A percentile compares a stretch with the other conserved stretches of the same genome.
Conservation (phyloP, 2,113 vertebrate species). For the Edolisoma coerulescens region DNA sequence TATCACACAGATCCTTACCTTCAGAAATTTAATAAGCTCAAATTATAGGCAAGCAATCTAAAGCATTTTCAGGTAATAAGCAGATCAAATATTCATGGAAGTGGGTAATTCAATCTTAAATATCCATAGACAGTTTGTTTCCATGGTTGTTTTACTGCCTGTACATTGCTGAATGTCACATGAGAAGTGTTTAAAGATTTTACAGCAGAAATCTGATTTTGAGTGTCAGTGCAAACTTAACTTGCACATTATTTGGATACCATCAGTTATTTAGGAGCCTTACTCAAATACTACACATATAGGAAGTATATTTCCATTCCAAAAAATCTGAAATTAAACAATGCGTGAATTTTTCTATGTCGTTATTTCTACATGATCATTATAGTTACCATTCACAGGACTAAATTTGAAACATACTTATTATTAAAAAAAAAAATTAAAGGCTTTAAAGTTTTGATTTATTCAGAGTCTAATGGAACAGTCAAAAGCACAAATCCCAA, state of each 20-base stretch:
- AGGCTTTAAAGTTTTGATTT: background rate
- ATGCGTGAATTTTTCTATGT: background rate
- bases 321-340: background rate
- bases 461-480: background rate
- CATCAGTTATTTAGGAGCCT: background rate
- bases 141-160: background rate
- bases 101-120: constrained; percentile 39
- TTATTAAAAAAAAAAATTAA: background rate
- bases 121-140: background rate
- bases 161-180: background rate
- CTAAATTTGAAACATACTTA: background rate
- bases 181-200: background rate
- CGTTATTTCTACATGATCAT: background rate
- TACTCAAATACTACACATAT: background rate
- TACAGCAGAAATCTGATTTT: background rate
- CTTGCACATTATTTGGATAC: background rate
- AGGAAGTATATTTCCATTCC: background rate
- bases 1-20: background rate
- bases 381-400: background rate
- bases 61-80: constrained; percentile 30
- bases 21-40: background rate
- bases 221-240: background rate
- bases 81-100: constrained; percentile 42
- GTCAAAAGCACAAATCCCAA: background rate
- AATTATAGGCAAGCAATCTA: background rate